Percentiles rank a stretch among this genome's conserved stretches.
Evolutionary conservation across 2,888 invertebrate species (phyloP).

Genomic region (Spodoptera littoralis): DNA sequence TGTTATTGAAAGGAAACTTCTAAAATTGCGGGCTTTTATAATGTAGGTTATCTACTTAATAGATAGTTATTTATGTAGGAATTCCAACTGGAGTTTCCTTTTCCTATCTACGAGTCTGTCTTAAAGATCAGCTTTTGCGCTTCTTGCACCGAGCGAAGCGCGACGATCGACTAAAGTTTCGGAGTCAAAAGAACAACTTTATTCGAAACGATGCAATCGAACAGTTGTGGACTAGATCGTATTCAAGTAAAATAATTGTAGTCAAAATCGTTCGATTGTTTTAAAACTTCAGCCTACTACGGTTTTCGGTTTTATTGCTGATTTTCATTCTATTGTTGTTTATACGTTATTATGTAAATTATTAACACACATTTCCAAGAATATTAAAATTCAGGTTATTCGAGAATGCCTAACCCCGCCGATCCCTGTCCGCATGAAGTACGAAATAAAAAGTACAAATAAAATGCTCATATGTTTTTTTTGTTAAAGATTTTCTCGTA

Average conservation of each 20-base stretch:
- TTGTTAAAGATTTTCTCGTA: conserved; percentile 4
- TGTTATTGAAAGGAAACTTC: conserved; percentile 10
- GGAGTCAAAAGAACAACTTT: conserved; percentile 42
- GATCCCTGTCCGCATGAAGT: too few relatives aligned
- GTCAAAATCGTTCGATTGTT: too few relatives aligned
- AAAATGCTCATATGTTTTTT: not conserved
- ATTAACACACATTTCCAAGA: too few relatives aligned
- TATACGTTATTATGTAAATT: too few relatives aligned
- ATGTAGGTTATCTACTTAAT: conserved; percentile 3
- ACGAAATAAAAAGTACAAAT: too few relatives aligned
- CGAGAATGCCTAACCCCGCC: too few relatives aligned
- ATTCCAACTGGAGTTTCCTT: conserved; percentile 36
- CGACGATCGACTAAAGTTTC: conserved; percentile 37
- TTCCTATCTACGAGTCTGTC: conserved; percentile 24
- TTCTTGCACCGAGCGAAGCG: conserved; percentile 27
- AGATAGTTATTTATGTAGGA: conserved; percentile 33
- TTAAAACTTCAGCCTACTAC: too few relatives aligned
- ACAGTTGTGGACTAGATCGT: conserved; percentile 26
- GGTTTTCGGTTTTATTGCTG: too few relatives aligned
- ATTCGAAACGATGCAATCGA: conserved; percentile 31
- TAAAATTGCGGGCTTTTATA: conserved; percentile 11
- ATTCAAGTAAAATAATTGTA: conserved; percentile 21
- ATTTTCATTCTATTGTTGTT: too few relatives aligned
- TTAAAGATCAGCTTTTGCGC: conserved; percentile 31
- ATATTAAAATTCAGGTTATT: too few relatives aligned